Percentiles rank a stretch among this genome's conserved stretches.
These are phyloP conservation scores for Phaethon lepturus DNA, from an alignment of 2,113 vertebrate species.

Conservation along the genomic window DNA sequence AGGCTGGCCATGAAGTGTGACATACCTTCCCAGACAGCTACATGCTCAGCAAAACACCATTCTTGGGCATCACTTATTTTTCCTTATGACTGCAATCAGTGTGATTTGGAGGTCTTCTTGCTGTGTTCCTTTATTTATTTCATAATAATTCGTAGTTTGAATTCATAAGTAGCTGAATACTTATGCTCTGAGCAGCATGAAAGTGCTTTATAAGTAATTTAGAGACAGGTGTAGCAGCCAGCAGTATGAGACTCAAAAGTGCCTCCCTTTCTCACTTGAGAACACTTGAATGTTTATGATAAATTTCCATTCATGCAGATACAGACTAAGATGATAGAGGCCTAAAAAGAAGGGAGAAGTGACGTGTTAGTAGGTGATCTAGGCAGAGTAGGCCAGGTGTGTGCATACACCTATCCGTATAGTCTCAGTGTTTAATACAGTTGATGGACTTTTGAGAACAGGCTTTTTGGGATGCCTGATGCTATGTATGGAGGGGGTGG, in stretches of 20 bases:
- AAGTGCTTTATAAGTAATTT: not conserved
- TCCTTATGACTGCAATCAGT: not conserved
- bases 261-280: not conserved
- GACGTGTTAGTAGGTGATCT: not conserved
- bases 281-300: not conserved
- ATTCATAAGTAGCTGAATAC: not conserved
- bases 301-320: not conserved
- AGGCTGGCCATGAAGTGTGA: not conserved
- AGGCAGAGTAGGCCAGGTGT: not conserved
- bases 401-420: accelerated
- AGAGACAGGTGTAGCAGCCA: not conserved
- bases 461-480: not conserved
- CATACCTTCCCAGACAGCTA: not conserved
- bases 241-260: not conserved
- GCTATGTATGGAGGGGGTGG: not conserved
- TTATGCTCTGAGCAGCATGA: not conserved
- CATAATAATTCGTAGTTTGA: not conserved
- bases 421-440: not conserved
- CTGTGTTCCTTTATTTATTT: not conserved
- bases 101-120: not conserved
- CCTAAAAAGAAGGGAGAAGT: not conserved
- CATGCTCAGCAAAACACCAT: not conserved
- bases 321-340: not conserved
- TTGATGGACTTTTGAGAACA: not conserved
- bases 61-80: not conserved